Percentiles rank a stretch among this genome's conserved stretches.
Evolutionary conservation across 2,888 invertebrate genomes (phyloP).

Genomic region (Nemurella pictetii): DNA sequence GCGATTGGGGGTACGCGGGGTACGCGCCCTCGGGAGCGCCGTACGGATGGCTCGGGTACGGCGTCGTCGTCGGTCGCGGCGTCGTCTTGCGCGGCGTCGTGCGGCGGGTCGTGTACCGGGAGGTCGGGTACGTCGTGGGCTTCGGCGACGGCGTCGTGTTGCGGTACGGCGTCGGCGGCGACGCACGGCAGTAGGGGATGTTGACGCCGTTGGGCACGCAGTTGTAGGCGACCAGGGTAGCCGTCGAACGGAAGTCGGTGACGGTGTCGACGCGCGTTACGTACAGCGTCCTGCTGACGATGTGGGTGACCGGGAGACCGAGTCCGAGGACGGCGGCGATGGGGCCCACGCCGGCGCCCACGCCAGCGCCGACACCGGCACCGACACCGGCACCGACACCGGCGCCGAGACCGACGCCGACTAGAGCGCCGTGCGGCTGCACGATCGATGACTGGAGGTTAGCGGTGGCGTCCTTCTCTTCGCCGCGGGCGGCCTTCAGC

Average conservation of each 20-base stretch:
- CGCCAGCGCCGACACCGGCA: neutral
- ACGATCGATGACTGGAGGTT: neutral
- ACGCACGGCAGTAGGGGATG: slow-evolving; percentile 47
- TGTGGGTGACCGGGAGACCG: slow-evolving; percentile 13
- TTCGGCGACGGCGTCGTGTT: neutral
- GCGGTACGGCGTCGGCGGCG: slow-evolving; percentile 30
- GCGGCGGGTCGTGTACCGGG: neutral
- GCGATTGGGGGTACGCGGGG: neutral
- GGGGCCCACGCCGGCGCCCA: neutral
- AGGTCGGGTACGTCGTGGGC: neutral
- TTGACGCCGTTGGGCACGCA: slow-evolving; percentile 49
- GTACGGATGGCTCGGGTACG: slow-evolving; percentile 7
- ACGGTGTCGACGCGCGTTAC: slow-evolving; percentile 47
- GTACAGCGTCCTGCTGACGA: slow-evolving; percentile 44
- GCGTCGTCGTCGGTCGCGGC: neutral
- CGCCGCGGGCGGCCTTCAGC: slow-evolving; percentile 13
- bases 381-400: neutral
- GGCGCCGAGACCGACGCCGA: slow-evolving; percentile 13
- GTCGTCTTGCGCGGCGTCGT: neutral
- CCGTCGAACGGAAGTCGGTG: slow-evolving; percentile 47
- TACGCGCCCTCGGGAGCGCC: neutral
- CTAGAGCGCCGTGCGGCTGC: slow-evolving; percentile 7
- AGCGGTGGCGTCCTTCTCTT: neutral
- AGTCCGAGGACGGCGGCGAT: slow-evolving; percentile 30
- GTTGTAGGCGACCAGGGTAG: slow-evolving; percentile 48